Evolutionary conservation across 2,113 vertebrate species (phyloP), one percentile per base, ranked within the genome.

Genomic region (Columbina picui): DNA sequence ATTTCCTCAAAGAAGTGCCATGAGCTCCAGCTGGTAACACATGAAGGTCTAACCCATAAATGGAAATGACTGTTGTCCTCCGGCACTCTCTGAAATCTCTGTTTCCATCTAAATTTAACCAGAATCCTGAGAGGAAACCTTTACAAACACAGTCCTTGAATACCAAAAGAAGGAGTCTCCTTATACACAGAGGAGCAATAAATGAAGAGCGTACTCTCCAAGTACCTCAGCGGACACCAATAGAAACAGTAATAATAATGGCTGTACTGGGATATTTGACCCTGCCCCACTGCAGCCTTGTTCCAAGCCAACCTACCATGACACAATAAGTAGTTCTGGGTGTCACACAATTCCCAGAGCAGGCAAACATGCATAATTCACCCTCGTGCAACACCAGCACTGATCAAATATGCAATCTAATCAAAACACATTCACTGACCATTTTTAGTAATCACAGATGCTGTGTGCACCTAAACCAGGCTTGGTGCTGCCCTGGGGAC

Each of bases 91-190:
- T 1, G 2, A 70, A 87, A 76, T 63, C 53, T 82, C 82, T 55
- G 19, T 83, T 77, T 77, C 56, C 64, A 55, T 36, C 84, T 87
- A 85, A 93, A 96, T 70, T 79, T 38, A 95, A 90, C 69, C 43
- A 82, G 70, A 87, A 75, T 71, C 56, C 61, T n/a, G 22, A 84
- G 47, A 88, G 41, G 34, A 95, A 95, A 90, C 38, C 59, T 47
- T 77, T 41, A n/a, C 32, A 45, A 87, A 75, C 20, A 49, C 7
- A 65, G 57, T 38, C 59, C 34, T 61, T 61, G 53, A 59, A 29
- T 74, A 93, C 14, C 22, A 79, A 65, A 95, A 88, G 70, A 10
- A 94, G 65, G 27, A 64, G 13, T 21, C 22, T 87, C 50, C 50
- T 41, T 30, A 56, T 17, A 38, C 56, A 50, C 14, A 83, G 30